These are phyloP conservation scores for Platypus cylindrus DNA, from an alignment of 2,888 invertebrate genomes.

Conservation along the genomic window DNA sequence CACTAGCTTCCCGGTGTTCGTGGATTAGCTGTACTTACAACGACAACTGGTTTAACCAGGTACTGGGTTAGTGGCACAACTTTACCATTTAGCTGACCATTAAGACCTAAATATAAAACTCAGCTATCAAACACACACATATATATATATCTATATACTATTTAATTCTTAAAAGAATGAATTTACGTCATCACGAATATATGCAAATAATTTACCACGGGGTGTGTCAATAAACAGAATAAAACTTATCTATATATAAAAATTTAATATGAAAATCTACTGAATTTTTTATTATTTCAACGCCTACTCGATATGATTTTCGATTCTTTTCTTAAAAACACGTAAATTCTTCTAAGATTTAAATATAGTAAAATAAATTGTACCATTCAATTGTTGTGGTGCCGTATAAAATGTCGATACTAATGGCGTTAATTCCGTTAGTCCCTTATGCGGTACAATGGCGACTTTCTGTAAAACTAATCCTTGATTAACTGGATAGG, in stretches of 20 bases:
- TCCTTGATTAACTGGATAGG: constrained; percentile 34
- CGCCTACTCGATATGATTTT: background rate
- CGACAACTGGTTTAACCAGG: constrained; percentile 57
- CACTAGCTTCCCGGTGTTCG: constrained; percentile 24
- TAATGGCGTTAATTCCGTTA: constrained; percentile 53
- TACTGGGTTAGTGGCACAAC: constrained; percentile 58
- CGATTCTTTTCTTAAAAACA: background rate
- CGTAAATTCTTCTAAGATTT: background rate
- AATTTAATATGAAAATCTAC: background rate
- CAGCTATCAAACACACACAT: background rate
- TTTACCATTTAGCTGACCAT: constrained; percentile 39
- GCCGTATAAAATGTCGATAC: constrained; percentile 55
- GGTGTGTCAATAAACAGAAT: background rate
- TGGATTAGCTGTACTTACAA: constrained; percentile 40
- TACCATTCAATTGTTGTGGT: constrained; percentile 43
- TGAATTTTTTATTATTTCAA: background rate
- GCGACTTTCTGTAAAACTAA: constrained; percentile 38
- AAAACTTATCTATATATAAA: background rate
- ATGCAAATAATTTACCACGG: too few species aligned
- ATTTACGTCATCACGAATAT: too few species aligned
- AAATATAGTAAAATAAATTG: constrained; percentile 33
- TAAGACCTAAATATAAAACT: constrained; percentile 11
- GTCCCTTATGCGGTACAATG: constrained; percentile 34
- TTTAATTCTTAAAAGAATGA: background rate
- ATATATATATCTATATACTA: background rate